Conservation (phyloP, 2,888 invertebrate genomes). For the Thymelicus lineola region DNA sequence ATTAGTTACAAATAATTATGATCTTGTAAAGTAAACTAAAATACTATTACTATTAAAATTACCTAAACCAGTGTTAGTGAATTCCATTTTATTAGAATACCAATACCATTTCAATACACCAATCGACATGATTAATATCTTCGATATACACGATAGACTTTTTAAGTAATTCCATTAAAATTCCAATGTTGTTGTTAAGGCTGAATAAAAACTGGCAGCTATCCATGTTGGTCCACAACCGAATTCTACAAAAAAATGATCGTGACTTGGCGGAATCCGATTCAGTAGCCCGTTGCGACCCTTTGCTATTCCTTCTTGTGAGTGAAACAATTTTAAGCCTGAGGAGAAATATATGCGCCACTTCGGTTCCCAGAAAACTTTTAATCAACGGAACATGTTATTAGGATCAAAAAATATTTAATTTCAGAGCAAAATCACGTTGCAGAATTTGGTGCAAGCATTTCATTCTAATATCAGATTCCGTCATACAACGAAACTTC, state of each 20-base stretch:
- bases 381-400: background rate
- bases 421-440: background rate
- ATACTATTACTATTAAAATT: background rate
- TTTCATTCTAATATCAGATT: constrained; percentile 6
- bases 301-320: background rate
- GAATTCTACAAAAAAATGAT: constrained; percentile 10
- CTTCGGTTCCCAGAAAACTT: background rate
- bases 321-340: background rate
- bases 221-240: constrained; percentile 12
- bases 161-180: constrained; percentile 14
- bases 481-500: background rate
- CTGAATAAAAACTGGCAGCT: constrained; percentile 5
- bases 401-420: background rate
- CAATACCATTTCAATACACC: background rate
- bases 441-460: background rate
- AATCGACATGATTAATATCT: background rate
- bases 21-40: too few species aligned
- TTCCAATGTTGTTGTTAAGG: constrained; percentile 3
- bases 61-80: background rate
- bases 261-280: constrained; percentile 19
- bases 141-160: background rate
- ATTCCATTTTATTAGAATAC: background rate
- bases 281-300: constrained; percentile 12
- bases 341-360: background rate
- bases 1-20: too few species aligned